Base-by-base conservation (phyloP, 2,888 invertebrate species). In the Therioaphis trifolii region DNA sequence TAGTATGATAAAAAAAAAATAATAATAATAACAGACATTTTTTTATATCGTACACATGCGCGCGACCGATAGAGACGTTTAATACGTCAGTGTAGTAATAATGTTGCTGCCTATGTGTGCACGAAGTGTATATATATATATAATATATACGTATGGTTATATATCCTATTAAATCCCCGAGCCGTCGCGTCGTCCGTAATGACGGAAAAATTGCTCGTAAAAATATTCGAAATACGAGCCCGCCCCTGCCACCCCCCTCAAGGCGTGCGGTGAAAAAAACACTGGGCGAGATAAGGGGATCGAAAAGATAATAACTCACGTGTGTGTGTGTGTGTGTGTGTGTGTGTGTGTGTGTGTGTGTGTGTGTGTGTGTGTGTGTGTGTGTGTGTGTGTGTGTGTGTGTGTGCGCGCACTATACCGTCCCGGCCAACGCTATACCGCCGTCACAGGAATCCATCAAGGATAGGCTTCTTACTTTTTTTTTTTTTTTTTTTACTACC, bases 171-270 rank as follows among this genome's bases (percentile, higher is more conserved):
- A 79, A 79, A 79, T 79, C 71, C 24, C 27, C 35, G 46, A 15
- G 21, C 18, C 27, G 29, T 35, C 49, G 49, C 52, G n/a, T n/a
- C 52, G n/a, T n/a, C 52, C 52, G 52, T 52, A 61, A 80, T 63
- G 63, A 82, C 71, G n/a, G 72, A 63, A 82, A 82, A 72, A 82
- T 82, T 63, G 72, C 72, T 82, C 80, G 80, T 82, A 82, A 82
- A 82, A 63, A 46, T n/a, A n/a, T 66, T 72, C 63, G 61, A 21
- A 72, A 72, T 58, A 35, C 35, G 3, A 35, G 3, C 35, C 35
- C 35, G 4, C 35, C 35, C 35, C 35, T 7, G 7, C 7, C 35
- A 3, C 35, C 35, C 35, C 35, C 35, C 35, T 7, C 35, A 7
- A 40, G 61, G 21, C 68, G n/a, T 40, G n/a, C 40, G 79, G 58